Evolutionary conservation across 2,888 invertebrate species (phyloP).

Genomic region (Cheilosia pagana): DNA sequence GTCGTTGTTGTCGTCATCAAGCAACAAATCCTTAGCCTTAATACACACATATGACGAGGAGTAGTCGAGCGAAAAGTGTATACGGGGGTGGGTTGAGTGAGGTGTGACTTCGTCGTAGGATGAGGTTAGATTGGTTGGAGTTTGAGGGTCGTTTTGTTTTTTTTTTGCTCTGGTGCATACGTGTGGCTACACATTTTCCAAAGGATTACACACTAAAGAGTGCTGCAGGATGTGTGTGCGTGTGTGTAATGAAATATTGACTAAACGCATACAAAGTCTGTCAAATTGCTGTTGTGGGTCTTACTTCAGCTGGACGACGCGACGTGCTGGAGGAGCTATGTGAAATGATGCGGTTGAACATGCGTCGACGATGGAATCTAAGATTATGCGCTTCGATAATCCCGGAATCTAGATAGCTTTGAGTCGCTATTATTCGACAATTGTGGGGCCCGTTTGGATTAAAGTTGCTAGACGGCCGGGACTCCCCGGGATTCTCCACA

Average conservation of each 20-base stretch:
- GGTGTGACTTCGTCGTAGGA: conserved; percentile 22
- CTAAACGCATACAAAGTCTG: conserved; percentile 39
- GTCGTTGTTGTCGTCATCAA: conserved; percentile 31
- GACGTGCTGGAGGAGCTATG: too few species aligned
- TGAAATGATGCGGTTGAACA: too few species aligned
- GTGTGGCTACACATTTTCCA: conserved; percentile 54
- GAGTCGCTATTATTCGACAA: too few species aligned
- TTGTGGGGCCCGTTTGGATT: too few species aligned
- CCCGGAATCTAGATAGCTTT: too few species aligned
- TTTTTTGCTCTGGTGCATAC: conserved; percentile 38
- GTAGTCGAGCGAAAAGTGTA: conserved; percentile 27
- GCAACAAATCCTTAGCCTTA: conserved; percentile 41
- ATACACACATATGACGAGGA: conserved; percentile 5
- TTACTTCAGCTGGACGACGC: too few species aligned
- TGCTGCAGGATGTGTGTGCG: conserved; percentile 25
- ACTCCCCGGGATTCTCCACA: too few species aligned
- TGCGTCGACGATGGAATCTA: too few species aligned
- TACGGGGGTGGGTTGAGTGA: too few species aligned
- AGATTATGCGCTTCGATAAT: too few species aligned
- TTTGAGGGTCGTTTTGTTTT: conserved; percentile 25
- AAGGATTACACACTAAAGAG: conserved; percentile 47
- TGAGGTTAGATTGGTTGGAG: conserved; percentile 33
- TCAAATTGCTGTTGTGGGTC: too few species aligned
- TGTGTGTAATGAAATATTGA: conserved; percentile 43
- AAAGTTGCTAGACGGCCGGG: too few species aligned